Percentiles rank a stretch among this genome's conserved stretches.
Conservation (phyloP, 2,888 invertebrate genomes). For the Aquatica leii region DNA sequence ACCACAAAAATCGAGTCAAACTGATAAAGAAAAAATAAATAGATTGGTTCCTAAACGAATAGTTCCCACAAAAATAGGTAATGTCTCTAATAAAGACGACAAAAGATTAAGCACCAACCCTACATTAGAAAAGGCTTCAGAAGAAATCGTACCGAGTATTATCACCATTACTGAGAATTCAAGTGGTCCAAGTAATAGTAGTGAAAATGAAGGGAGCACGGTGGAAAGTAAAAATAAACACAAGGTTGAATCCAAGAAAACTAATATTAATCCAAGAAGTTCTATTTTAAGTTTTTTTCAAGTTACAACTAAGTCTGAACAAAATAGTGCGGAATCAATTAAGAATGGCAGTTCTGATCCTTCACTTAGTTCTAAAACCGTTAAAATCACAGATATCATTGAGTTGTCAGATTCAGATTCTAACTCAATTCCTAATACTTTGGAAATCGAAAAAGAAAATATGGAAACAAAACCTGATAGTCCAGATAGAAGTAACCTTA, state of each 20-base stretch:
- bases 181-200: not conserved
- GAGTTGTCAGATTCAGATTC: not conserved
- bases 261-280: not conserved
- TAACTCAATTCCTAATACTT: not conserved
- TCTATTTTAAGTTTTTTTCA: conserved; percentile 14
- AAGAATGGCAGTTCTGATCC: not conserved
- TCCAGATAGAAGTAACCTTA: not conserved
- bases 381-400: not conserved
- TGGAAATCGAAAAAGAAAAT: not conserved
- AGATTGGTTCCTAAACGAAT: conserved; percentile 15
- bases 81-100: conserved; percentile 1
- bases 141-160: too few species aligned
- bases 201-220: not conserved
- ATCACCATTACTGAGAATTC: too few species aligned
- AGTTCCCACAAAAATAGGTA: conserved; percentile 15
- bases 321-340: not conserved
- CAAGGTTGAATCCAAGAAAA: conserved; percentile 4
- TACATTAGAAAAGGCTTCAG: not conserved
- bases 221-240: not conserved
- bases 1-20: not conserved
- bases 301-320: not conserved
- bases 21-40: not conserved
- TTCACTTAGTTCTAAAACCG: too few species aligned
- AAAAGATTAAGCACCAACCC: not conserved
- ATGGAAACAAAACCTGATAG: not conserved